Evolutionary conservation across 2,113 vertebrate species (phyloP), one percentile per base, ranked within the genome.

Genomic region (Gymnocephalus cernua): DNA sequence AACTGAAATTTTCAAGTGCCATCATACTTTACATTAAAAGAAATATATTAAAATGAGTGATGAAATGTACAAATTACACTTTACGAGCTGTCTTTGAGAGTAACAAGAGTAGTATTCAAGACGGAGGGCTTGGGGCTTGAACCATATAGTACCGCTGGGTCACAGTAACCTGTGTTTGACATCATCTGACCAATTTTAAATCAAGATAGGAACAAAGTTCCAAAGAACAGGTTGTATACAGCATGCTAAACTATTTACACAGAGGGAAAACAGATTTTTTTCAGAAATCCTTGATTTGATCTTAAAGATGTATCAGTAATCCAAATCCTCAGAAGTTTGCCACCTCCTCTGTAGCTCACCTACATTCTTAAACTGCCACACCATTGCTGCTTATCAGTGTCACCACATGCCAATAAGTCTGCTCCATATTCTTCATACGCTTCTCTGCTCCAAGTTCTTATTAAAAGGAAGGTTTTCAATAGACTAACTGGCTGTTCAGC

Each of bases 251-350:
- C 63, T 71, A 44, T 45, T 56, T 18, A 54, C 15, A 70, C 16
- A 1, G 18, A 66, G 15, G 27, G 50, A 41, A 51, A 61, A 65
- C 13, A 38, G 3, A 0, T 21, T 8, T 62, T 77, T 66, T 44
- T 64, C 48, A 9, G 38, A 56, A 16, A 53, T 5, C 32, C 8
- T 12, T 19, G 54, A 63, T 78, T 69, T 78, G 57, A 82, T 66
- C 68, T 73, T 65, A 78, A 78, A 74, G 51, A 74, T 45, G 64
- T 3, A 61, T 66, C 65, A 59, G 51, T 61, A 79, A 79, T 76
- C 64, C 59, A 70, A 62, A 69, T 76, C 58, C 21, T 83, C 67
- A 77, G 67, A 50, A 68, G 79, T 81, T 77, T 73, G 66, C 78
- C 61, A 61, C 72, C 64, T 78, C 69, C 27, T 70, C 68, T 59